These are phyloP conservation scores for Nanger granti DNA, from an alignment of 2,113 vertebrate genomes.

Conservation along the genomic window DNA sequence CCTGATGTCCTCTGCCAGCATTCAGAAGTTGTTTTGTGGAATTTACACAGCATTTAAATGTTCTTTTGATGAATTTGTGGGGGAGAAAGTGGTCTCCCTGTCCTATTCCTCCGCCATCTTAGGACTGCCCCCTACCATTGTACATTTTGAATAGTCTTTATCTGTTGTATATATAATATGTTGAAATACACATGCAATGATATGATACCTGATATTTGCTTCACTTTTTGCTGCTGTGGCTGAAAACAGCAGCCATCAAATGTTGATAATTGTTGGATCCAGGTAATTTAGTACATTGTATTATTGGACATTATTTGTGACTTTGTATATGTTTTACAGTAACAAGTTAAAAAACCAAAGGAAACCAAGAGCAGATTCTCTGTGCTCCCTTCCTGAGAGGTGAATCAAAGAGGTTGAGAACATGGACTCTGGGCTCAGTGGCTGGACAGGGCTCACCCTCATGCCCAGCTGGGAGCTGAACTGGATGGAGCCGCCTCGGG, in stretches of 20 bases:
- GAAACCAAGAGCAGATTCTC: not conserved
- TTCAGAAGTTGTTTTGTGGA: too few relatives aligned
- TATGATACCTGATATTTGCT: not conserved
- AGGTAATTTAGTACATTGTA: not conserved
- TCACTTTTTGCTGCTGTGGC: not conserved
- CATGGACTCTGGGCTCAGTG: not conserved
- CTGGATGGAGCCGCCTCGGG: rapidly evolving
- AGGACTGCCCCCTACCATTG: too few relatives aligned
- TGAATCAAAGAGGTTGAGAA: not conserved
- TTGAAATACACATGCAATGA: not conserved
- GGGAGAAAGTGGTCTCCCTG: too few relatives aligned
- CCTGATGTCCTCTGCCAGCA: too few relatives aligned
- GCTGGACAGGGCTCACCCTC: rapidly evolving
- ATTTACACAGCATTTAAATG: too few relatives aligned
- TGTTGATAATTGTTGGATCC: not conserved
- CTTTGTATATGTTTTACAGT: not conserved
- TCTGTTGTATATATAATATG: not conserved
- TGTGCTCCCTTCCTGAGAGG: not conserved
- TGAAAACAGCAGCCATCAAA: not conserved
- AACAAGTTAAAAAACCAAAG: not conserved
- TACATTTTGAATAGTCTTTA: not conserved
- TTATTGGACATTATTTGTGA: not conserved
- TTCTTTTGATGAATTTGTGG: too few relatives aligned
- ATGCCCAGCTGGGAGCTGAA: not conserved
- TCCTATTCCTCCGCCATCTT: too few relatives aligned